Conservation (phyloP, 2,113 vertebrate species). For the Eulemur rufifrons region DNA sequence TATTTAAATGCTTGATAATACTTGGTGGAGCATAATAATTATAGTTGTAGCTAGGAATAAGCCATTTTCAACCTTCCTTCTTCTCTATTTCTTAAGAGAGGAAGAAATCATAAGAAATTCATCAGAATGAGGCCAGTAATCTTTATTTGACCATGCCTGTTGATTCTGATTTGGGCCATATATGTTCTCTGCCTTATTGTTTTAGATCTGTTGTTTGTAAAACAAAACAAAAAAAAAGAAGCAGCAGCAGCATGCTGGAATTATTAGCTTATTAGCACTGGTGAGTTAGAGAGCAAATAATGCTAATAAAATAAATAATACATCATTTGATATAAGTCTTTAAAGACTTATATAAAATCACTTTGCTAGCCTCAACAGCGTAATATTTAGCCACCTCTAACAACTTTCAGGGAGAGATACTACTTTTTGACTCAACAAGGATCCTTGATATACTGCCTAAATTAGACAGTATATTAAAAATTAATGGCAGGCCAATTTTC, state of each 20-base stretch:
- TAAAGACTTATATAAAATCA: conserved; percentile 65
- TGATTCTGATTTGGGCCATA: conserved; percentile 13
- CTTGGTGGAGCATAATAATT: background rate
- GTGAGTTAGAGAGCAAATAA: conserved; percentile 37
- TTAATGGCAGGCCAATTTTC: conserved; percentile 70
- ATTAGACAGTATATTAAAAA: conserved; percentile 78
- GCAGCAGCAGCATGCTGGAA: conserved; percentile 20
- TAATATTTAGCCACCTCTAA: conserved; percentile 70
- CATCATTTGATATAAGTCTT: conserved; percentile 62
- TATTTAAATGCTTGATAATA: conserved; percentile 27
- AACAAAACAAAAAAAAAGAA: conserved; percentile 33
- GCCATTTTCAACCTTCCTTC: background rate
- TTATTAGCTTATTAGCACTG: conserved; percentile 56
- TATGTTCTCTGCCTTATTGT: conserved; percentile 31
- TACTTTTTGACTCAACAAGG: conserved; percentile 63
- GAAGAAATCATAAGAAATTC: background rate
- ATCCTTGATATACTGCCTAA: conserved; percentile 65
- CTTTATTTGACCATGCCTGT: background rate
- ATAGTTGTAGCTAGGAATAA: background rate
- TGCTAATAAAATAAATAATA: conserved; percentile 72
- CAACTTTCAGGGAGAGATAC: conserved; percentile 63
- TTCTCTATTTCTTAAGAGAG: background rate
- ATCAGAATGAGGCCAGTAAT: background rate
- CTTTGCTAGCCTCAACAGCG: conserved; percentile 44
- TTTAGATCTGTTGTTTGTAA: conserved; percentile 48